Evolutionary conservation across 1,140 invertebrate species (phyloP).

Genomic region (Neodiprion pinetum): DNA sequence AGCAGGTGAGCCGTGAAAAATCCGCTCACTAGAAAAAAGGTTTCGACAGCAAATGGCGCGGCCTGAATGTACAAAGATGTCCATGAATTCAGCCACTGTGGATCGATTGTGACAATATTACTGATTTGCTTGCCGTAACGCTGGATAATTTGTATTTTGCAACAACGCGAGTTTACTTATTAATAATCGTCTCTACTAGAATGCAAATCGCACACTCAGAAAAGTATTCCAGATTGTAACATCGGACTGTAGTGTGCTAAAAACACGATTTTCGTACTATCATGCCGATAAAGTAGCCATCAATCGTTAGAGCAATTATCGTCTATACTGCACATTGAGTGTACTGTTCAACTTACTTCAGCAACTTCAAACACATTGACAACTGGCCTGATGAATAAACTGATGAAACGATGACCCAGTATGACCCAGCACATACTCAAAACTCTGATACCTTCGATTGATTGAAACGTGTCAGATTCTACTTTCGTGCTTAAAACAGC

Average conservation of each 20-base stretch:
- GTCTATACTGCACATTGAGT: too few relatives aligned
- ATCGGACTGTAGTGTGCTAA: too few relatives aligned
- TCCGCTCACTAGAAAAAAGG: slow-evolving; percentile 13
- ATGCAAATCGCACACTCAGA: too few relatives aligned
- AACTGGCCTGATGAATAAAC: slow-evolving; percentile 24
- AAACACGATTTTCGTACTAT: too few relatives aligned
- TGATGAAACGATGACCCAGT: slow-evolving; percentile 49
- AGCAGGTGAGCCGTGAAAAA: too few relatives aligned
- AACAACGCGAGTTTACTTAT: too few relatives aligned
- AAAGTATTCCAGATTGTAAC: too few relatives aligned
- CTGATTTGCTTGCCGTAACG: too few relatives aligned
- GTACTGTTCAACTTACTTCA: slow-evolving; percentile 14
- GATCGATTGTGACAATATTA: not conserved
- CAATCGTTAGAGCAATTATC: too few relatives aligned
- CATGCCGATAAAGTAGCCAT: too few relatives aligned
- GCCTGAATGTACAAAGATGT: slow-evolving; percentile 43
- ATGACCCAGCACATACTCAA: slow-evolving; percentile 55
- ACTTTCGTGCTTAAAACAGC: slow-evolving; percentile 36
- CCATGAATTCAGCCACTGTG: slow-evolving; percentile 34
- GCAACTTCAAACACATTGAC: slow-evolving; percentile 29
- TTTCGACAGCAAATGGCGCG: slow-evolving; percentile 51
- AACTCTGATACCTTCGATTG: slow-evolving; percentile 52
- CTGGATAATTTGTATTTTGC: too few relatives aligned
- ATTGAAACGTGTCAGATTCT: slow-evolving; percentile 28
- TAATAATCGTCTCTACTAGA: too few relatives aligned